These are phyloP conservation scores for Oligia latruncula DNA, from an alignment of 2,888 invertebrate species.

Conservation along the genomic window DNA sequence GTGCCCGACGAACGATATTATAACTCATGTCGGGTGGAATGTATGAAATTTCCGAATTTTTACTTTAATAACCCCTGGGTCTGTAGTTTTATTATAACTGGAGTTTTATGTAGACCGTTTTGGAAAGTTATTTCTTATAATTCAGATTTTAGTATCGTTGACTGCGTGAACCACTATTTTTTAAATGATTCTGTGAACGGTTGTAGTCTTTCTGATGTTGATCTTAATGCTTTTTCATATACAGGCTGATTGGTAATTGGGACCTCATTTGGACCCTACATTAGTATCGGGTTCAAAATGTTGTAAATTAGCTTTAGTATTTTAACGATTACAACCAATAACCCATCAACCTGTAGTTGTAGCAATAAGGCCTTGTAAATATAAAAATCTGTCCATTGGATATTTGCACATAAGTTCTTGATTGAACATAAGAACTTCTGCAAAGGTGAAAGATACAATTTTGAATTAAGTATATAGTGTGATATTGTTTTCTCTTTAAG, in stretches of 20 bases:
- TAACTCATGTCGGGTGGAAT: constrained; percentile 60
- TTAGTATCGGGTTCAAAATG: neutral
- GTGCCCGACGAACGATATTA: constrained; percentile 48
- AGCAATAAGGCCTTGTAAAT: neutral
- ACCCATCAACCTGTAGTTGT: neutral
- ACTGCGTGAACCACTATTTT: neutral
- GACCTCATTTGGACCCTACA: neutral
- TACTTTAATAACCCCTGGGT: constrained; percentile 43
- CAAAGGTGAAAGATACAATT: neutral
- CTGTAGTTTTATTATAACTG: constrained; percentile 35
- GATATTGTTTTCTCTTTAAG: neutral
- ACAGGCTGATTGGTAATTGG: neutral
- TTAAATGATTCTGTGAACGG: neutral
- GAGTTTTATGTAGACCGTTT: constrained; percentile 39
- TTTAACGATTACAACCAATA: neutral
- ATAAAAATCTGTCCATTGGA: no score
- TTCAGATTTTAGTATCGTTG: neutral
- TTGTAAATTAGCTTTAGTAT: neutral
- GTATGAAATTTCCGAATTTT: constrained; percentile 67
- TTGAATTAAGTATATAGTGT: neutral
- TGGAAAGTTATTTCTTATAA: constrained; percentile 39
- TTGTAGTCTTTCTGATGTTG: neutral
- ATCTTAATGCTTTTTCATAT: neutral
- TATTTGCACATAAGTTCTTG: neutral
- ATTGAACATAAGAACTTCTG: neutral